Evolutionary conservation across 2,797 vertebrate species (phyloP).

Genomic region (Etheostoma perlongum): DNA sequence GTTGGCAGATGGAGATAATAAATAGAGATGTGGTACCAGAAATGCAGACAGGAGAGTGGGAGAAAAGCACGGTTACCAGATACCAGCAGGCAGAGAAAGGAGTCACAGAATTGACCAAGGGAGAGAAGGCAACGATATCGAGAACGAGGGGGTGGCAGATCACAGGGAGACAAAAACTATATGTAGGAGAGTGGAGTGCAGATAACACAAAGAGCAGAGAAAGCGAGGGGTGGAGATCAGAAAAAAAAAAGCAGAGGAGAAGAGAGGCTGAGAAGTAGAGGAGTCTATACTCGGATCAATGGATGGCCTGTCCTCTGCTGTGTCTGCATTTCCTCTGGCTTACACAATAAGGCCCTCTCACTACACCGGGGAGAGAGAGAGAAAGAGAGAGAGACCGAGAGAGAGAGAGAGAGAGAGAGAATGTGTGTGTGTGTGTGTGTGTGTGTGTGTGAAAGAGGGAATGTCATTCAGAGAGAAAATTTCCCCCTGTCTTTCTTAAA

Average conservation of each 20-base stretch:
- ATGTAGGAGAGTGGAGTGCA: slow-evolving; percentile 48
- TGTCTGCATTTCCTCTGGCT: slow-evolving; percentile 80
- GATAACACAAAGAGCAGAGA: slow-evolving; percentile 56
- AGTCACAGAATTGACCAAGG: slow-evolving; percentile 23
- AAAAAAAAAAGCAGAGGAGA: slow-evolving; percentile 27
- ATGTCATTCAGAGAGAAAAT: slow-evolving; percentile 56
- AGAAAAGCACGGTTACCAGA: slow-evolving; percentile 27
- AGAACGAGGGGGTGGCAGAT: slow-evolving; percentile 53
- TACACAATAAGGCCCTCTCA: slow-evolving; percentile 78
- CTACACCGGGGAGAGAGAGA: slow-evolving; percentile 49
- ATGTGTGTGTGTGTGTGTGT: slow-evolving; percentile 10
- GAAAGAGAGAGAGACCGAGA: slow-evolving; percentile 29
- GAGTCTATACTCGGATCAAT: slow-evolving; percentile 79
- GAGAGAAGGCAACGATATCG: slow-evolving; percentile 33
- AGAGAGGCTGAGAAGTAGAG: slow-evolving; percentile 61
- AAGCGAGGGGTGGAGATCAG: slow-evolving; percentile 22
- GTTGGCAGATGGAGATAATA: slow-evolving; percentile 39
- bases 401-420: slow-evolving; percentile 22
- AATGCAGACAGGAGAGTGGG: slow-evolving; percentile 27
- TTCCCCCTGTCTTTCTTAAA: slow-evolving; percentile 60
- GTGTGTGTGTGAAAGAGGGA: slow-evolving; percentile 27
- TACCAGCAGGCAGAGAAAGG: background rate
- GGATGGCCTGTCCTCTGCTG: slow-evolving; percentile 81
- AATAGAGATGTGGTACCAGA: slow-evolving; percentile 40
- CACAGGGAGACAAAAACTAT: slow-evolving; percentile 56